Percentiles rank a stretch among this genome's conserved stretches.
Conservation (phyloP, 2,797 vertebrate genomes). For the Buphagus erythrorhynchus region DNA sequence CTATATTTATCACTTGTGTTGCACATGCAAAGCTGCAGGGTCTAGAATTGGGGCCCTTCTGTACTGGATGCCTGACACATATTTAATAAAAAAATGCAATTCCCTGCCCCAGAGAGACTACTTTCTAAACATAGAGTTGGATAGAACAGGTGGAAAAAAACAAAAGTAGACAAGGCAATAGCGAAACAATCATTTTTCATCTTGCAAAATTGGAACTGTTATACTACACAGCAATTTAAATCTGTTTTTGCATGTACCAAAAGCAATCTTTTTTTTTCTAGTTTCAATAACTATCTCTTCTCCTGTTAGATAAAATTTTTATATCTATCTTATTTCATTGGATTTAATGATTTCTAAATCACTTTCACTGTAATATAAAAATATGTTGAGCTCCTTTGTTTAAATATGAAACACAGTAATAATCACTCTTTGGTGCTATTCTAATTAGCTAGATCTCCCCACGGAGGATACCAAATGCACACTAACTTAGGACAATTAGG, state of each 20-base stretch:
- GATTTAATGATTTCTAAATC: slow-evolving; percentile 46
- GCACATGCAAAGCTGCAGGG: not conserved
- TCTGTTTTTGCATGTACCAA: slow-evolving; percentile 19
- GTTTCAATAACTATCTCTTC: slow-evolving; percentile 20
- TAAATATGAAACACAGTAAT: slow-evolving; percentile 47
- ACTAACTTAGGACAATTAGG: slow-evolving; percentile 39
- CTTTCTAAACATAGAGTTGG: slow-evolving; percentile 12
- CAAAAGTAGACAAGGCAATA: slow-evolving; percentile 3
- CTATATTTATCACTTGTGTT: not conserved
- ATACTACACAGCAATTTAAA: slow-evolving; percentile 33
- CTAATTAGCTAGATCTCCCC: slow-evolving; percentile 41
- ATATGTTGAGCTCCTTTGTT: slow-evolving; percentile 7
- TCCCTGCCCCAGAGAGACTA: not conserved
- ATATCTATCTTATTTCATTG: slow-evolving; percentile 20
- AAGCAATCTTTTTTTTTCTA: slow-evolving; percentile 15
- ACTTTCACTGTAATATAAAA: slow-evolving; percentile 19
- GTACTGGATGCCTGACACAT: not conserved
- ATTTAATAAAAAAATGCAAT: slow-evolving; percentile 40
- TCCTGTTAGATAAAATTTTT: slow-evolving; percentile 4
- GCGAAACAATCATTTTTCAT: slow-evolving; percentile 55
- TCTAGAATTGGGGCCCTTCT: not conserved
- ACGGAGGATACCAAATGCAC: slow-evolving; percentile 3
- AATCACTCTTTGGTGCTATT: slow-evolving; percentile 36
- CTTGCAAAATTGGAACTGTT: slow-evolving; percentile 33
- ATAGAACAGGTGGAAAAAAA: not conserved